These are phyloP conservation scores for Sprattus sprattus DNA, from an alignment of 2,113 vertebrate genomes.

Conservation along the genomic window DNA sequence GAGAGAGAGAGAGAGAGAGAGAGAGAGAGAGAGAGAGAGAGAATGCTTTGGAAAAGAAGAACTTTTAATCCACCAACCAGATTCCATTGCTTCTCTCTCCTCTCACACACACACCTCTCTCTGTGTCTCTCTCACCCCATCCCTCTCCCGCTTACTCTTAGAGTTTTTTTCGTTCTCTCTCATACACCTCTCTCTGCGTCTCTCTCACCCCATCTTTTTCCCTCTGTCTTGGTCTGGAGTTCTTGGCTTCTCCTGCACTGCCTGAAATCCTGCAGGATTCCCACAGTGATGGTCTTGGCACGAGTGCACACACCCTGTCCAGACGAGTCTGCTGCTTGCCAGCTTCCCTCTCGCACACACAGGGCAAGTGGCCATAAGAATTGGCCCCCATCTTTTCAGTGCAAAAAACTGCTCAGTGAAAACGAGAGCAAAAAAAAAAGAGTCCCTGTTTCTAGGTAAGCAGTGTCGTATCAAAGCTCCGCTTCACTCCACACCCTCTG, in stretches of 20 bases:
- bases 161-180: too few species aligned
- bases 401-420: not conserved
- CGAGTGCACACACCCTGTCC: not conserved
- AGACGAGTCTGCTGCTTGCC: constrained; percentile 10
- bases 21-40: not conserved
- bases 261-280: constrained; percentile 23
- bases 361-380: not conserved
- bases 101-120: not conserved
- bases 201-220: not conserved
- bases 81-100: constrained; percentile 26
- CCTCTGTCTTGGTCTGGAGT: constrained; percentile 6
- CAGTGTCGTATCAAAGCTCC: constrained; percentile 47
- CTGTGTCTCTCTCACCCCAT: not conserved
- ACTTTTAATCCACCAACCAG: not conserved
- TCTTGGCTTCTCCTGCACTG: constrained; percentile 5
- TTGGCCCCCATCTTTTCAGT: not conserved
- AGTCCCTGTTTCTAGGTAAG: not conserved
- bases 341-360: constrained; percentile 15
- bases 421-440: not conserved
- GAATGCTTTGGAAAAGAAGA: not conserved
- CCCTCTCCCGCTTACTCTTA: too few species aligned
- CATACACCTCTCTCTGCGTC: not conserved
- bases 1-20: not conserved
- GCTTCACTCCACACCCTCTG: constrained; percentile 42
- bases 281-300: constrained; percentile 24